Conservation (phyloP, 2,113 vertebrate genomes). For the Carassius auratus region DNA sequence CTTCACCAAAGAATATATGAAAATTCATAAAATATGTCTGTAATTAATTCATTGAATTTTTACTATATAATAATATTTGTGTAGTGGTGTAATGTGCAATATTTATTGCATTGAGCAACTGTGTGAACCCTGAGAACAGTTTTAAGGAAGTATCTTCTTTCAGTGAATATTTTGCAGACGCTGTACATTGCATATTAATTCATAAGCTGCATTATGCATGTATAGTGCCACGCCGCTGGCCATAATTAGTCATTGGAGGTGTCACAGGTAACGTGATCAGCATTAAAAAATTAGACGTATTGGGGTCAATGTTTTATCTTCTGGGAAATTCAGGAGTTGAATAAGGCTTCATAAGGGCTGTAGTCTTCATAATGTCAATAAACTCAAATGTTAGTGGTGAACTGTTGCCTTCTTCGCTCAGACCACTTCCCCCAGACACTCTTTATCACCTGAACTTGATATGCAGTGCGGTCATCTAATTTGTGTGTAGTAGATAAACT, state of each 20-base stretch:
- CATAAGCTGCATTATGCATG: conserved; percentile 3
- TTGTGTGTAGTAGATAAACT: conserved; percentile 1
- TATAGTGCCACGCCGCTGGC: background rate
- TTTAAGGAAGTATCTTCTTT: background rate
- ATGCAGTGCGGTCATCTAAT: background rate
- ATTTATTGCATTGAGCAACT: background rate
- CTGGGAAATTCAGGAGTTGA: background rate
- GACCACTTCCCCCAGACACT: background rate
- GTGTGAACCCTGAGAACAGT: background rate
- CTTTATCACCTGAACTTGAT: background rate
- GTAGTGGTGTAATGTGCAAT: background rate
- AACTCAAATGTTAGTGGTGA: background rate
- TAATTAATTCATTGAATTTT: background rate
- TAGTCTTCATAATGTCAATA: background rate
- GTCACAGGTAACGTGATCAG: background rate
- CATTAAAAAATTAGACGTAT: background rate
- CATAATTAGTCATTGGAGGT: background rate
- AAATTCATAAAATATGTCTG: background rate
- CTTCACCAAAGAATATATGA: background rate
- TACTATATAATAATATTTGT: background rate
- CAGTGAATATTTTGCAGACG: background rate
- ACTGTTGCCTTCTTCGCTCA: background rate
- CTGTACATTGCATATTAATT: conserved; percentile 10
- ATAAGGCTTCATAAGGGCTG: background rate
- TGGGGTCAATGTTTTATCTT: background rate